Evolutionary conservation across 2,888 invertebrate genomes (phyloP), one percentile per base, ranked within the genome.

Genomic region (Coelopa pilipes): DNA sequence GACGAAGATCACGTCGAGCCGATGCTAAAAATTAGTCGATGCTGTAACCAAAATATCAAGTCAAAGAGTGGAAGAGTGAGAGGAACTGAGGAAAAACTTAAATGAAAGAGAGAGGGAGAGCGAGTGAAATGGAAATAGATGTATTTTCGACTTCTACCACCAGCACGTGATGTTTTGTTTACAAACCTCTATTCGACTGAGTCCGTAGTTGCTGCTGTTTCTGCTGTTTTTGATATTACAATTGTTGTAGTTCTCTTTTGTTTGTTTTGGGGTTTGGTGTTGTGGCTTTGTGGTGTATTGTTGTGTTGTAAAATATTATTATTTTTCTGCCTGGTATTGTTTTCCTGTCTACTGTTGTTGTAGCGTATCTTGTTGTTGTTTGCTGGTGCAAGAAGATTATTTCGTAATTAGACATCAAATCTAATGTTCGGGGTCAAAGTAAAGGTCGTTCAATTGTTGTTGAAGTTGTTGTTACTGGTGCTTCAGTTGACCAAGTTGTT

Each of bases 81-180:
- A 12, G 17, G 21, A 59, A 19, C 24, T 15, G 13, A 59, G 57
- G 57, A 24, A 59, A 12, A n/a, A 24, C 1, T 59, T 12, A 59
- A 59, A 17, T 21, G 57, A 59, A 17, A 59, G 57, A 59, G n/a
- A 53, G 53, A 53, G n/a, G 10, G 53, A 53, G n/a, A 53, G 10
- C 13, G 12, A 11, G 11, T 59, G 57, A 19, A 59, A 21, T 24
- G 21, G 57, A 34, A 34, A 34, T 34, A 34, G 34, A 4, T 34
- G 34, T 34, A 34, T 34, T 34, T 34, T 7, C 34, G 7, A 7
- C 34, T 34, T 34, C 34, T 34, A 34, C 7, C 34, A 34, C 46
- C 7, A 46, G 63, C 63, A 63, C 63, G 63, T 63, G 63, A 63
- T 63, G 63, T n/a, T 45, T 46, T 63, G 17, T 63, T 13, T 17